Base-by-base conservation (phyloP, 1,140 invertebrate species). In the Drosophila carrolli region DNA sequence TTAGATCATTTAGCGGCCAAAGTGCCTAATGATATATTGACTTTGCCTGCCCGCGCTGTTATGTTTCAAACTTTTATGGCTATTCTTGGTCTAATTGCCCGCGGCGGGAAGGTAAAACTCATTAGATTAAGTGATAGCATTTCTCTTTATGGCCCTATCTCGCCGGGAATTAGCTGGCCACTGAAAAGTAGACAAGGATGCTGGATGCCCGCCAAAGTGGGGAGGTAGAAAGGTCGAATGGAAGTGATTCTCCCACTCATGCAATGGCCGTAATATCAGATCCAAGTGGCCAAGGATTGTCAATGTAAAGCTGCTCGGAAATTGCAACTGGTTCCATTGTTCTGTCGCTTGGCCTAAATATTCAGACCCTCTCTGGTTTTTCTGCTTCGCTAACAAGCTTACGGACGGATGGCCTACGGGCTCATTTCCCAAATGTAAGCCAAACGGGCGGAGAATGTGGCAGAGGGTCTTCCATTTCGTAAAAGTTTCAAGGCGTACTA, bases 1-100 rank as follows among this genome's bases (percentile, higher is more conserved):
- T 72, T 38, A 61, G 71, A 79, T 79, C 61, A 89, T 89, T 89
- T 86, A 73, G 50, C 41, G 50, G 40, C 38, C 53, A 60, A 85
- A 81, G 67, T 78, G 81, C 54, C 83, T 82, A 88, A 88, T 86
- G 82, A 88, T 85, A 88, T 88, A 85, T 88, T 83, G 82, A 85
- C 79, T 88, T 60, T 58, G 48, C 50, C 66, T 14, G 44, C 32
- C 13, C 43, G 1, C 23, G 13, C 19, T 13, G 47, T 8, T 14
- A 35, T n/a, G 50, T 70, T 70, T 56, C 35, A 72, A 71, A 72
- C 61, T 76, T 76, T 55, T 50, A 57, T 46, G 23, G 38, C 38
- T 56, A 32, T 68, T 68, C 43, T 61, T 19, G 16, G 35, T 29
- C 47, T 46, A 73, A 82, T 71, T 65, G 61, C 63, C 59, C 40